Evolutionary conservation across 2,797 vertebrate species (phyloP).

Genomic region (Artibeus jamaicensis): DNA sequence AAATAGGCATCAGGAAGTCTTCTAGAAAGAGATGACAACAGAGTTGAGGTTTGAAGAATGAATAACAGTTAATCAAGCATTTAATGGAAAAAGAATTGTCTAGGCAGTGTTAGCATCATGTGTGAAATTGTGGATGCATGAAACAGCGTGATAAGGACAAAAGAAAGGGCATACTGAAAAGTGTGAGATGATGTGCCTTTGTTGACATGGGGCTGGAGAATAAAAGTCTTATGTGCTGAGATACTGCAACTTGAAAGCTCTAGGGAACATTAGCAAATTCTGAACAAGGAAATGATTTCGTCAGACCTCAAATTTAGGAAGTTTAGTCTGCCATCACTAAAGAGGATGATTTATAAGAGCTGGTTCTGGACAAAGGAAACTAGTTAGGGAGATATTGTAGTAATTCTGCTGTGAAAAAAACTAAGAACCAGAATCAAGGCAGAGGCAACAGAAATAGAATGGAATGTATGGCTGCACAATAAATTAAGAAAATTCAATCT

Average conservation of each 20-base stretch:
- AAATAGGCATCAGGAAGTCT: neutral
- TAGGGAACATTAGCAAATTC: neutral
- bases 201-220: neutral
- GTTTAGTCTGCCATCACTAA: neutral
- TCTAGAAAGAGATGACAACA: neutral
- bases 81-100: neutral
- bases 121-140: neutral
- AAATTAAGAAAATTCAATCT: neutral
- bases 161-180: neutral
- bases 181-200: neutral
- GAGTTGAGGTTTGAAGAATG: neutral
- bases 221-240: neutral
- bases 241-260: neutral
- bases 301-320: neutral
- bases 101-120: neutral
- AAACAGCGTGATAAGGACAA: neutral
- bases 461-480: neutral
- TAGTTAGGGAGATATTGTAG: neutral
- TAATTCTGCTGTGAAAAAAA: neutral
- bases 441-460: neutral
- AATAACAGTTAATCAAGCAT: neutral
- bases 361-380: neutral
- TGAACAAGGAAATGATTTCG: neutral
- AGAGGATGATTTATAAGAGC: neutral
- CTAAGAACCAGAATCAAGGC: neutral